phyloP scores from a whole-genome alignment of 2,113 vertebrate genomes.

The Natator depressus region DNA sequence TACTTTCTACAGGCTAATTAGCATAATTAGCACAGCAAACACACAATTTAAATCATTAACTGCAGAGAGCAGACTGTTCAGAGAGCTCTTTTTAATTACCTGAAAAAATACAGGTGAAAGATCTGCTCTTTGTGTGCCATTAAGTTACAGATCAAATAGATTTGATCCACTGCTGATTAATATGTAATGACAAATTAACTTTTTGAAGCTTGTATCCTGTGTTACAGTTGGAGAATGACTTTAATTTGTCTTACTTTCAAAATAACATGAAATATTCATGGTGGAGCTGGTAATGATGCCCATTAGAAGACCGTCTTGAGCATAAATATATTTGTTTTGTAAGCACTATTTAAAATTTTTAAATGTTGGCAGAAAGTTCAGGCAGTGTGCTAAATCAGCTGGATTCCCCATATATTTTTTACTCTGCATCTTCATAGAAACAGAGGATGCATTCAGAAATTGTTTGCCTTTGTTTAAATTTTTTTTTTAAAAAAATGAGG shows the following conservation, averaged over 20 bases:
- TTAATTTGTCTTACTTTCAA: not conserved
- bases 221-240: not conserved
- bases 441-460: not conserved
- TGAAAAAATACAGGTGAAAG: not conserved
- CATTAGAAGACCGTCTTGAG: not conserved
- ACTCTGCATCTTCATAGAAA: not conserved
- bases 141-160: not conserved
- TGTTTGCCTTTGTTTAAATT: not conserved
- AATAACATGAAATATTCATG: not conserved
- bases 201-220: not conserved
- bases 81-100: not conserved
- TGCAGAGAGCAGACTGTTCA: not conserved
- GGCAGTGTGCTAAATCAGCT: not conserved
- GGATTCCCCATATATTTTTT: not conserved
- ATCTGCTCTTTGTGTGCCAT: not conserved
- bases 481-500: not conserved
- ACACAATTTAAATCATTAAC: not conserved
- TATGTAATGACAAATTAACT: not conserved
- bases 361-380: not conserved
- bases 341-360: not conserved
- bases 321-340: not conserved
- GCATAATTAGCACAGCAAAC: not conserved
- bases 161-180: not conserved
- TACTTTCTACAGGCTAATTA: not conserved
- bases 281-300: not conserved